Base-by-base conservation (phyloP, 1,140 invertebrate species). In the Fopius arisanus region DNA sequence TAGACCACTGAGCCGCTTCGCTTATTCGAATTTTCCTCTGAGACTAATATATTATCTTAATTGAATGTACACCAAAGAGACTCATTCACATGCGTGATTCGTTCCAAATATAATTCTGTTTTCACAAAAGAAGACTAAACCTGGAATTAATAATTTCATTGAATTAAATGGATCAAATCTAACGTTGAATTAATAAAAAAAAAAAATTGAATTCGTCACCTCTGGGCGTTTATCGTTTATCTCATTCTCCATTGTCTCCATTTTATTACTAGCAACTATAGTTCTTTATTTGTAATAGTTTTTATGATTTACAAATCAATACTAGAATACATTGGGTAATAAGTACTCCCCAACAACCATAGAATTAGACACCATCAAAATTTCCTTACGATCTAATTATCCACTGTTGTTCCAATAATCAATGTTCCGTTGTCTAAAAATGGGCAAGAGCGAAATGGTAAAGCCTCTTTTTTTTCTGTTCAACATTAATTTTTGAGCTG, bases 1-100 rank as follows among this genome's bases (percentile, higher is more conserved):
- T 94, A 94, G 93, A 94, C 93, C 93, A 94, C 91, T 93, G 92
- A 93, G 92, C 93, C 43, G 14, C n/a, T 16, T 93, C 76, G 70
- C 40, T 41, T 5, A 67, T 5, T 7, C 3, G 7, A 2, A 3
- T 37, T 37, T 5, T n/a, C n/a, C n/a, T n/a, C n/a, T n/a, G n/a
- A n/a, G n/a, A n/a, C n/a, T n/a, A n/a, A n/a, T n/a, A n/a, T n/a
- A n/a, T n/a, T n/a, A 43, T 43, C 7, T 31, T 31, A 7, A 31
- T 3, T 7, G 3, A 31, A 31, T 31, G 29, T 31, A 31, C 7
- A 31, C 29, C 29, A 31, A 4, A 7, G 29, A 31, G 14, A 43
- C 40, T 43, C 40, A 43, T 43, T 43, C 14, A 12, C n/a, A 43
- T 43, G 40, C 40, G 40, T 43, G 14, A 43, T 14, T 12, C 40